Conservation (phyloP, 2,888 invertebrate species). For the Troides oblongomaculatus region DNA sequence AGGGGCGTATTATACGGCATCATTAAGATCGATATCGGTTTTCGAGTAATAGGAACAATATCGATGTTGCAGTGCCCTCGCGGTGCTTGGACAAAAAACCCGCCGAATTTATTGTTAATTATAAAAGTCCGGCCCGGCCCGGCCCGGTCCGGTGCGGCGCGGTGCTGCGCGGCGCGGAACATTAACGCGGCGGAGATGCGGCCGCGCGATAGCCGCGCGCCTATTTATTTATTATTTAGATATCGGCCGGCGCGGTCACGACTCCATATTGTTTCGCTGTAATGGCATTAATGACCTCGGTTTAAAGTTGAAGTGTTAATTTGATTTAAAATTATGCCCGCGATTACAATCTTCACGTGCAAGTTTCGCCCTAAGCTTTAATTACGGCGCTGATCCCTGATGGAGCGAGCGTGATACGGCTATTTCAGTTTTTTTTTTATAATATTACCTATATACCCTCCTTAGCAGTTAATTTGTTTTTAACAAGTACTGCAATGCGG, state of each 20-base stretch:
- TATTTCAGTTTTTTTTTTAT: slow-evolving; percentile 41
- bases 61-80: slow-evolving; percentile 58
- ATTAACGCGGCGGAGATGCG: slow-evolving; percentile 75
- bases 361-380: slow-evolving; percentile 75
- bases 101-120: slow-evolving; percentile 79
- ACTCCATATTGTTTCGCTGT: slow-evolving; percentile 76
- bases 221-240: slow-evolving; percentile 80
- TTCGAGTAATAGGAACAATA: slow-evolving; percentile 61
- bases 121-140: slow-evolving; percentile 70
- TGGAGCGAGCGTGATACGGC: slow-evolving; percentile 58
- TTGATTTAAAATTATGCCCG: slow-evolving; percentile 78
- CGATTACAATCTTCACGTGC: slow-evolving; percentile 74
- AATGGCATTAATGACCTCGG: slow-evolving; percentile 78
- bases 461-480: slow-evolving; percentile 25
- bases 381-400: slow-evolving; percentile 66
- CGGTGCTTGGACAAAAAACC: slow-evolving; percentile 67
- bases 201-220: slow-evolving; percentile 65
- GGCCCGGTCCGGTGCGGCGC: slow-evolving; percentile 53
- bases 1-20: slow-evolving; percentile 42
- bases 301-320: slow-evolving; percentile 80
- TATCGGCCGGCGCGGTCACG: slow-evolving; percentile 75
- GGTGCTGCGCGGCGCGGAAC: slow-evolving; percentile 50
- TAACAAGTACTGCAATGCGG: slow-evolving; percentile 30
- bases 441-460: slow-evolving; percentile 40
- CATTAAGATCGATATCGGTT: slow-evolving; percentile 73